phyloP scores from a whole-genome alignment of 2,113 vertebrate species.

The Prunella himalayana region DNA sequence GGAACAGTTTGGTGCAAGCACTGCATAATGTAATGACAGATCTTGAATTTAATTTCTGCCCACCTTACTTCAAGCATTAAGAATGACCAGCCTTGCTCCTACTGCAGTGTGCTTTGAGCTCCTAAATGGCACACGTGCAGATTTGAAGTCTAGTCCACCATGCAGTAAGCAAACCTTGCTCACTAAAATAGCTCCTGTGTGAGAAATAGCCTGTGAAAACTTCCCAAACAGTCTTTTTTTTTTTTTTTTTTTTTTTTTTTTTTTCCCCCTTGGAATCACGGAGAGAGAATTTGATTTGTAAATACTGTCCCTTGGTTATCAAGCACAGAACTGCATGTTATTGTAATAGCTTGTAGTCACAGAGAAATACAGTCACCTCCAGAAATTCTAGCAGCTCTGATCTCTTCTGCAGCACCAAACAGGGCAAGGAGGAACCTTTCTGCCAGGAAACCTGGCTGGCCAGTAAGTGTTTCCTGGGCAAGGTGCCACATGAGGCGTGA shows the following conservation, averaged over 20 bases:
- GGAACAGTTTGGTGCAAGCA: background rate
- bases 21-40: background rate
- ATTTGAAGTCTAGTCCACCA: background rate
- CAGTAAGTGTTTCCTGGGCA: background rate
- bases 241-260: background rate
- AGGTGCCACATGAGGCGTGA: background rate
- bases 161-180: background rate
- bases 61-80: background rate
- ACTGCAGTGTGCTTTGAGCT: background rate
- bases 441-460: background rate
- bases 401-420: background rate
- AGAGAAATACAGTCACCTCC: background rate
- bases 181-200: background rate
- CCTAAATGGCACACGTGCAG: background rate
- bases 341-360: background rate
- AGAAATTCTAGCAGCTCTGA: background rate
- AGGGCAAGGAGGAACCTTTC: background rate
- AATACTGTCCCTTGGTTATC: background rate
- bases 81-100: background rate
- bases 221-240: background rate
- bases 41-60: background rate
- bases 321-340: background rate
- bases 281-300: too few species aligned
- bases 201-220: background rate
- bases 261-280: background rate